Evolutionary conservation across 2,113 vertebrate species (phyloP), one percentile per base, ranked within the genome.

Genomic region (Brachirus orientalis): DNA sequence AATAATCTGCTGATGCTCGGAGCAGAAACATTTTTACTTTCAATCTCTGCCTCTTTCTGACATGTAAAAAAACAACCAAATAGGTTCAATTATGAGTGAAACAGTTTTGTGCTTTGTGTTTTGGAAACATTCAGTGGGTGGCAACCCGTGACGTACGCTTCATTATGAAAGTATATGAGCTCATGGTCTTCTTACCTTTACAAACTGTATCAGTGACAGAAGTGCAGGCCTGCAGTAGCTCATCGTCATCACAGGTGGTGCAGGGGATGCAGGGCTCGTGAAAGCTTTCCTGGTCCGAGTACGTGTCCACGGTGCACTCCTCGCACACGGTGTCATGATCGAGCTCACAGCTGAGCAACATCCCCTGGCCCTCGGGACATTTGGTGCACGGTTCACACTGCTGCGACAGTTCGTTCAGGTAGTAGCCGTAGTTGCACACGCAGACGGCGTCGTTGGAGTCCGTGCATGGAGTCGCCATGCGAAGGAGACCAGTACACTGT

Each of bases 231-330:
- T 94, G 28, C 48, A 91, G 17, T 59, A 93, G 80, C 52, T 93
- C 93, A 0, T 86, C 91, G 0, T 97, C 95, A 43, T 99, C 98
- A 0, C 98, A 98, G 61, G 93, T 89, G 0, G 90, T 92, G 91
- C 97, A 99, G 43, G 97, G 96, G 75, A 98, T 93, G 87, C 98
- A 99, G 47, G 96, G 96, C 10, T 98, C 96, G 81, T 95, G 89
- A 0, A 92, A 94, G 73, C 95, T 98, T 63, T 96, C 96, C 65
- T 96, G 95, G 6, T 95, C 96, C 0, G 98, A 99, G 91, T 91
- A 99, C 0, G 94, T 97, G 73, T 95, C 95, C 1, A 85, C 85
- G 0, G 68, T 85, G 17, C 98, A 99, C 47, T 88, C 81, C 88
- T 98, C 98, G 0, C 98, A 99, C 37, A 92, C 3, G 0, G 98